Base-by-base conservation (phyloP, 2,113 vertebrate genomes). In the Marmota monax region DNA sequence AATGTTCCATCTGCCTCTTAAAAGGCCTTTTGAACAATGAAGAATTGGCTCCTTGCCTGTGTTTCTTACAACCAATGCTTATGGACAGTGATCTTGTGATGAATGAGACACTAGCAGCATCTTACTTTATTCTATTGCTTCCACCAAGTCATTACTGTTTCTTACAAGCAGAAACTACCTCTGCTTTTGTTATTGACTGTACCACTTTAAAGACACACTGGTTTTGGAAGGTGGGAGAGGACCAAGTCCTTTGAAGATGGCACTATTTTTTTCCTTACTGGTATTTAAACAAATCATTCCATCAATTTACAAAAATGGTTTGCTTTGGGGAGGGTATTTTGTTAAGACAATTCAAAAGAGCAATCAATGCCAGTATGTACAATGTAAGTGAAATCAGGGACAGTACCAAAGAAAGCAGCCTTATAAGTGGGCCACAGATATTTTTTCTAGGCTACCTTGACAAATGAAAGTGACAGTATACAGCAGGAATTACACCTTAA, bases 331-430 rank as follows among this genome's bases (percentile, higher is more conserved):
- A 88, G 29, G 25, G 27, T 67, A 25, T 82, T 95, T 91, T 78
- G 78, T 84, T 53, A 94, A 73, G 92, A 93, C 82, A 94, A 53
- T 90, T 9, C 32, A 72, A 88, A 93, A 92, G 32, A 56, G 48
- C 39, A 88, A 95, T 77, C 20, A 97, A 18, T 9, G 48, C 74
- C 51, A 94, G 70, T 34, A 84, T 88, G 63, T 39, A 92, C 42
- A 83, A 42, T 63, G 45, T 45, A 37, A 94, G n/a, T 86, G 74
- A 97, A 72, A 95, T 94, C 77, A 76, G 77, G 86, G 42, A 22
- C 8, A 87, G 77, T 76, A 8, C 61, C 91, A 95, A 98, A 91
- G 78, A 92, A 96, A 74, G 95, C 70, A 84, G 74, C 0, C 63
- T 94, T 39, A 9, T 53, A 63, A 70, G 29, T 6, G 48, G 80